Evolutionary conservation across 2,113 vertebrate species (phyloP).

Genomic region (Chauna torquata): DNA sequence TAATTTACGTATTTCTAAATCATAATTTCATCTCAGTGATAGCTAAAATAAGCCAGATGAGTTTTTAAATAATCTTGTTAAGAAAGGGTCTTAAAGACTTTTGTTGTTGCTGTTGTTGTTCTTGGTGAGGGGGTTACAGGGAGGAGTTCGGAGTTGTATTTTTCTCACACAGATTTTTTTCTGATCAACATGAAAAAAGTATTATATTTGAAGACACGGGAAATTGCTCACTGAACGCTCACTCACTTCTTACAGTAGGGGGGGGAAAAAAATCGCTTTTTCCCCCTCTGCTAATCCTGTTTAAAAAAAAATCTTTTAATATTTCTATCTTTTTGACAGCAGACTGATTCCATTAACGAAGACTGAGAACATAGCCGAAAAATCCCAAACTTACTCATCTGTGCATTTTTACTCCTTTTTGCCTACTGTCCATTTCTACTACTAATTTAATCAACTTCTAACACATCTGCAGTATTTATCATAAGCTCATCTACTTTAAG

Average conservation of each 20-base stretch:
- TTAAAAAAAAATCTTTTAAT: not conserved
- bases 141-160: not conserved
- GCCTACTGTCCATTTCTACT: not conserved
- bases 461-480: constrained; percentile 27
- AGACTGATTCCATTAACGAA: not conserved
- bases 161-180: not conserved
- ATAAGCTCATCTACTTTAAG: constrained; percentile 50
- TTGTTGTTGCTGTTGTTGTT: not conserved
- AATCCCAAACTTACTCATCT: not conserved
- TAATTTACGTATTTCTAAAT: not conserved
- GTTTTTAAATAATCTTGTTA: not conserved
- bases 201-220: not conserved
- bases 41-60: not conserved
- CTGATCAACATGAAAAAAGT: not conserved
- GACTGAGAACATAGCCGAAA: not conserved
- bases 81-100: not conserved
- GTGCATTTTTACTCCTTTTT: not conserved
- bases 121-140: not conserved
- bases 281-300: not conserved
- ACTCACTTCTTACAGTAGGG: not conserved
- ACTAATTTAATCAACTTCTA: constrained; percentile 58
- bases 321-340: not conserved
- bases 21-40: not conserved
- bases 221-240: constrained; percentile 8
- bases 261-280: not conserved